These are phyloP conservation scores for Subacronicta megacephala DNA, from an alignment of 2,888 invertebrate genomes.

Conservation along the genomic window DNA sequence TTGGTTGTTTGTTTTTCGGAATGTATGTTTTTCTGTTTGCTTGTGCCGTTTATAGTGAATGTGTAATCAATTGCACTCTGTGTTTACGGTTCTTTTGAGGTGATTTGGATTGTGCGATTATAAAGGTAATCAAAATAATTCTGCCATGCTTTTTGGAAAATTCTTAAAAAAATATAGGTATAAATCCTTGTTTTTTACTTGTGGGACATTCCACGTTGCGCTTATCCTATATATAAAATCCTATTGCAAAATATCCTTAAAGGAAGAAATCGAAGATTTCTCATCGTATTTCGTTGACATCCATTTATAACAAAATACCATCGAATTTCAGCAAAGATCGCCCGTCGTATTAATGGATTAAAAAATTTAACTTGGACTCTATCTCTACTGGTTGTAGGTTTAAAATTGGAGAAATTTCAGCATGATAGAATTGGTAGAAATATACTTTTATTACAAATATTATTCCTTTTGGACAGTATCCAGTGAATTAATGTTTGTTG, in stretches of 20 bases:
- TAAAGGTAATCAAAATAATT: neutral
- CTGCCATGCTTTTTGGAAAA: too few species aligned
- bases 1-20: slow-evolving; percentile 42
- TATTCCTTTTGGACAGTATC: slow-evolving; percentile 1
- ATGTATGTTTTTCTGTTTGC: slow-evolving; percentile 34
- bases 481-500: slow-evolving; percentile 1
- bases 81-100: slow-evolving; percentile 10
- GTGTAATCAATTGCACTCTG: slow-evolving; percentile 20
- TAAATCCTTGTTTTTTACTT: too few species aligned
- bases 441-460: slow-evolving; percentile 6
- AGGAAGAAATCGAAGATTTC: neutral
- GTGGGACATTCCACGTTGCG: too few species aligned
- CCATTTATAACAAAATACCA: neutral
- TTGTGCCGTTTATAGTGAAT: slow-evolving; percentile 19
- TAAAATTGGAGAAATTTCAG: neutral
- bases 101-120: slow-evolving; percentile 23
- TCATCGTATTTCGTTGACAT: neutral
- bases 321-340: neutral
- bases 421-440: neutral
- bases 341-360: too few species aligned
- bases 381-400: neutral
- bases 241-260: neutral
- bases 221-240: too few species aligned
- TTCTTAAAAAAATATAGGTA: too few species aligned
- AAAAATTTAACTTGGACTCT: neutral